These are phyloP conservation scores for Telenomus remus DNA, from an alignment of 1,140 invertebrate species.

Conservation along the genomic window DNA sequence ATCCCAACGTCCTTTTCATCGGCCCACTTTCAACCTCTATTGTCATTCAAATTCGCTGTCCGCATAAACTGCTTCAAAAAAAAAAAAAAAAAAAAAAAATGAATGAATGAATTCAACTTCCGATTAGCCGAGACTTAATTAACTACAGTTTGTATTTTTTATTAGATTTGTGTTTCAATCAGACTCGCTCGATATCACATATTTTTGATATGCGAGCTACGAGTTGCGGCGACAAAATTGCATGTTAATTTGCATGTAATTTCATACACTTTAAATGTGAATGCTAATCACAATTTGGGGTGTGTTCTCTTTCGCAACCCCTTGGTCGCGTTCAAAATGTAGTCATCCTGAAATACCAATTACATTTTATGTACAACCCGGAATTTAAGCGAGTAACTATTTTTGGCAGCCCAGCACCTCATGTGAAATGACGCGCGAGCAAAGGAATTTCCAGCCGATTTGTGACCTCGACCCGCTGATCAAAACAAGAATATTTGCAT, in stretches of 20 bases:
- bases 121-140: not conserved
- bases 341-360: slow-evolving; percentile 6
- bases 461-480: not conserved
- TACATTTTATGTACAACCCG: not conserved
- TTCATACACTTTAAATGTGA: slow-evolving; percentile 1
- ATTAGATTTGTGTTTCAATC: not conserved
- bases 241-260: slow-evolving; percentile 6
- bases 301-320: not conserved
- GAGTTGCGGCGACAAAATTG: not conserved
- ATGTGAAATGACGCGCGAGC: not conserved
- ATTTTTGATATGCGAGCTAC: not conserved
- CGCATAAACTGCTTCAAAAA: not conserved
- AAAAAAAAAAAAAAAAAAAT: too few relatives aligned
- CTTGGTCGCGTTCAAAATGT: not conserved
- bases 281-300: not conserved
- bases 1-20: not conserved
- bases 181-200: not conserved
- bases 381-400: not conserved
- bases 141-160: not conserved
- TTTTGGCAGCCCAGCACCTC: not conserved
- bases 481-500: slow-evolving; percentile 2
- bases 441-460: not conserved
- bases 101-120: too few relatives aligned
- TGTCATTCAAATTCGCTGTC: slow-evolving; percentile 1
- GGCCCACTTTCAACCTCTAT: not conserved